These are phyloP conservation scores for Holacanthella duospinosa DNA, from an alignment of 2,888 invertebrate species.

Conservation along the genomic window DNA sequence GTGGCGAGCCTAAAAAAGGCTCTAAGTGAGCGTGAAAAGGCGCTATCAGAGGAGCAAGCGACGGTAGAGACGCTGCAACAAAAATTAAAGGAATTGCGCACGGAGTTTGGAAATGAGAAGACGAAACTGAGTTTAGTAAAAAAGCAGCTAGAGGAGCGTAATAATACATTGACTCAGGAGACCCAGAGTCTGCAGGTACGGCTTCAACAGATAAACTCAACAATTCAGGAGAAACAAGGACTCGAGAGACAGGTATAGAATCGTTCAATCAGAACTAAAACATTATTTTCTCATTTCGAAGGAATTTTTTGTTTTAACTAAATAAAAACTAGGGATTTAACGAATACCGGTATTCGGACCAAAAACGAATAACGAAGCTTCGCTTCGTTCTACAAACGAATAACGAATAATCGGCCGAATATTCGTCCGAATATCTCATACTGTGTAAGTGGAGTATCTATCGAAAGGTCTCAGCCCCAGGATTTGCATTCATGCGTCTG, in stretches of 20 bases:
- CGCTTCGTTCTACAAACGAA: too few relatives aligned
- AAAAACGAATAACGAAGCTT: too few relatives aligned
- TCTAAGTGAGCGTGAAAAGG: slow-evolving; percentile 73
- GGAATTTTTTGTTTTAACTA: too few relatives aligned
- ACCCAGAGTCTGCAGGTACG: slow-evolving; percentile 51
- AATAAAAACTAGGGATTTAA: too few relatives aligned
- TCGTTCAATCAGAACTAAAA: too few relatives aligned
- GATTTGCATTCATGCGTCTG: too few relatives aligned
- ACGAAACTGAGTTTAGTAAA: slow-evolving; percentile 47
- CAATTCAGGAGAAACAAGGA: slow-evolving; percentile 24
- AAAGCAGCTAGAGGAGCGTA: slow-evolving; percentile 51
- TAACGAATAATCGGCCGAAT: too few relatives aligned
- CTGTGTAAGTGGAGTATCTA: too few relatives aligned
- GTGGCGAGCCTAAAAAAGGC: slow-evolving; percentile 77
- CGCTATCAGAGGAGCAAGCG: slow-evolving; percentile 61
- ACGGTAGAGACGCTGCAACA: slow-evolving; percentile 62
- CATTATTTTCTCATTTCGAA: too few relatives aligned
- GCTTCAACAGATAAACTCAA: slow-evolving; percentile 48
- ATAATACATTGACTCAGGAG: slow-evolving; percentile 50
- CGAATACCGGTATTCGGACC: too few relatives aligned
- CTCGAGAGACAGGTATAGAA: slow-evolving; percentile 24
- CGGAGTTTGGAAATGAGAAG: slow-evolving; percentile 58
- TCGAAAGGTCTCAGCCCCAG: too few relatives aligned
- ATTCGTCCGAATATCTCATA: too few relatives aligned
- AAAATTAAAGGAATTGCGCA: slow-evolving; percentile 66